Evolutionary conservation across 2,113 vertebrate genomes (phyloP).

Genomic region (Podarcis raffonei): DNA sequence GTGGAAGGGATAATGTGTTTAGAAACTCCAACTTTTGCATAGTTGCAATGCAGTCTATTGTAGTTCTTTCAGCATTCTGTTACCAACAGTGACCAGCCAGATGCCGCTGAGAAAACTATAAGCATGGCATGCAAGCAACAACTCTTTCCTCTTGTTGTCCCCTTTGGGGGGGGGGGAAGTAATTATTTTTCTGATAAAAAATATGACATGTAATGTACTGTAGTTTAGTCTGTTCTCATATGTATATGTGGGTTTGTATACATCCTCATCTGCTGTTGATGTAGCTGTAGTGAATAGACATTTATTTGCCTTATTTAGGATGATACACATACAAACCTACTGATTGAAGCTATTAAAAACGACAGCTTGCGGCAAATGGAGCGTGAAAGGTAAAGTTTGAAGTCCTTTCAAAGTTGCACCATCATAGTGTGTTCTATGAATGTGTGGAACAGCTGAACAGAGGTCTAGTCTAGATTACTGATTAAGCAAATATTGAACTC

Average conservation of each 20-base stretch:
- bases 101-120: no score
- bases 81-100: background rate
- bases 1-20: no score
- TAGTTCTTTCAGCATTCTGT: background rate
- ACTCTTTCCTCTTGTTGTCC: background rate
- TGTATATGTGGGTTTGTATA: background rate
- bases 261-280: background rate
- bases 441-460: background rate
- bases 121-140: background rate
- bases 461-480: background rate
- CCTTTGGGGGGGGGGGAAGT: background rate
- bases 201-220: background rate
- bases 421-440: background rate
- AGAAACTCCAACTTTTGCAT: no score
- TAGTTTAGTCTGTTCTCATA: background rate
- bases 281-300: background rate
- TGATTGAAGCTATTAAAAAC: constrained; percentile 96
- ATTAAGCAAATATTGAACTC: background rate
- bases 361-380: constrained; percentile 94
- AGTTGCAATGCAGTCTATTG: no score
- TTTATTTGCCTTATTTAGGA: constrained; percentile 77
- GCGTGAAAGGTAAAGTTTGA: constrained; percentile 84
- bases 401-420: background rate
- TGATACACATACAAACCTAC: constrained; percentile 85
- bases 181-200: no score